phyloP scores from a whole-genome alignment of 2,888 invertebrate genomes.

The Drosophila kanekoi region DNA sequence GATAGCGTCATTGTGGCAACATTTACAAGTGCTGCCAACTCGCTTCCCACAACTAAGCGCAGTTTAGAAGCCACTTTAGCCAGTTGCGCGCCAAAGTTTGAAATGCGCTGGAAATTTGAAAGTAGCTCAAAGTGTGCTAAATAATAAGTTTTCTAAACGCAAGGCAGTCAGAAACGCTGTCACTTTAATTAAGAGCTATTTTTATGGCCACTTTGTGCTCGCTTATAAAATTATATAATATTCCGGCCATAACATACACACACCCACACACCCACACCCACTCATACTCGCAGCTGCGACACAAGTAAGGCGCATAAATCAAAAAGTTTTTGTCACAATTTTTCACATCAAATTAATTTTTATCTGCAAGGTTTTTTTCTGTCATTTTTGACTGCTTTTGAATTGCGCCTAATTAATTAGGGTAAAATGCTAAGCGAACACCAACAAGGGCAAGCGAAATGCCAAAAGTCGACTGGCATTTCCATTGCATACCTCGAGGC shows the following conservation, averaged over 20 bases:
- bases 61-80: slow-evolving; percentile 32
- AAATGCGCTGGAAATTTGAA: slow-evolving; percentile 35
- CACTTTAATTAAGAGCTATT: slow-evolving; percentile 29
- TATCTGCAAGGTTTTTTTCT: slow-evolving; percentile 53
- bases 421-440: slow-evolving; percentile 43
- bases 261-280: slow-evolving; percentile 10
- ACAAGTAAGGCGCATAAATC: slow-evolving; percentile 44
- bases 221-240: slow-evolving; percentile 33
- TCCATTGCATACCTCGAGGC: slow-evolving; percentile 57
- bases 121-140: not conserved
- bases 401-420: slow-evolving; percentile 70
- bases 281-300: slow-evolving; percentile 14
- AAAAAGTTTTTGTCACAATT: slow-evolving; percentile 52
- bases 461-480: slow-evolving; percentile 49
- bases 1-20: slow-evolving; percentile 12
- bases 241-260: slow-evolving; percentile 15
- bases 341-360: slow-evolving; percentile 64
- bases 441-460: slow-evolving; percentile 10
- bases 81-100: slow-evolving; percentile 38
- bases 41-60: slow-evolving; percentile 2
- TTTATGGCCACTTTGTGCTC: slow-evolving; percentile 36
- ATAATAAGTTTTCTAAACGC: slow-evolving; percentile 7
- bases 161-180: slow-evolving; percentile 26
- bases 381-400: slow-evolving; percentile 40
- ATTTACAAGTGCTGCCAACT: slow-evolving; percentile 34